These are phyloP conservation scores for Tetranychus truncatus DNA, from an alignment of 2,888 invertebrate genomes.

Conservation along the genomic window DNA sequence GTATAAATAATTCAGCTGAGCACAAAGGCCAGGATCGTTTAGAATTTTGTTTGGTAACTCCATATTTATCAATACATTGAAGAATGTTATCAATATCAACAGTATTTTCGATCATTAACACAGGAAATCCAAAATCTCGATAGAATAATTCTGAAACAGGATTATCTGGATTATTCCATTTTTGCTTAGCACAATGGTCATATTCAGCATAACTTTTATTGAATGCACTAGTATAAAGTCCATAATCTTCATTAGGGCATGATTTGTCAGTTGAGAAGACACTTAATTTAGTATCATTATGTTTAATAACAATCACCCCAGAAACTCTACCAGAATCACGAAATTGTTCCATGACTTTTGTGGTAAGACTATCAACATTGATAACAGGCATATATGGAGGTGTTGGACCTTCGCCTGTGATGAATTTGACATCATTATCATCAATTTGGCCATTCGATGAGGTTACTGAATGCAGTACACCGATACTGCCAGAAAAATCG, in stretches of 20 bases:
- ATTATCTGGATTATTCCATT: constrained; percentile 50
- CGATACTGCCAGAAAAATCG: constrained; percentile 63
- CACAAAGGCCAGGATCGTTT: constrained; percentile 48
- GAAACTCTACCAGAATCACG: constrained; percentile 34
- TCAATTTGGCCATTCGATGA: not conserved
- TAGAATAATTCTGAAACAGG: constrained; percentile 52
- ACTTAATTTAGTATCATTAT: constrained; percentile 59
- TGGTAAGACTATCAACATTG: not conserved
- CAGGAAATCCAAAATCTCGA: constrained; percentile 67
- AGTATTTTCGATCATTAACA: constrained; percentile 49
- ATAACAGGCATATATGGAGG: constrained; percentile 15
- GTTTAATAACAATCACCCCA: constrained; percentile 37
- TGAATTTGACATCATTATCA: constrained; percentile 11
- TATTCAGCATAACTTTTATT: constrained; percentile 24
- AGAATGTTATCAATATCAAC: constrained; percentile 40
- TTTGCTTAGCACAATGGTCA: constrained; percentile 28
- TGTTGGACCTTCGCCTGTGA: not conserved
- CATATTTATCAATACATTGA: constrained; percentile 46
- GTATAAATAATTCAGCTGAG: constrained; percentile 62
- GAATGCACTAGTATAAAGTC: constrained; percentile 27
- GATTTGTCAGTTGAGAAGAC: constrained; percentile 47
- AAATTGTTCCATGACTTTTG: constrained; percentile 26
- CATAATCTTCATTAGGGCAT: constrained; percentile 63
- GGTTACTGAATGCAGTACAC: constrained; percentile 55
- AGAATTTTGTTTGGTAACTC: constrained; percentile 36